A percentile compares a stretch with the other conserved stretches of the same genome.
Conservation (phyloP, 2,113 vertebrate genomes). For the Myocastor coypus region DNA sequence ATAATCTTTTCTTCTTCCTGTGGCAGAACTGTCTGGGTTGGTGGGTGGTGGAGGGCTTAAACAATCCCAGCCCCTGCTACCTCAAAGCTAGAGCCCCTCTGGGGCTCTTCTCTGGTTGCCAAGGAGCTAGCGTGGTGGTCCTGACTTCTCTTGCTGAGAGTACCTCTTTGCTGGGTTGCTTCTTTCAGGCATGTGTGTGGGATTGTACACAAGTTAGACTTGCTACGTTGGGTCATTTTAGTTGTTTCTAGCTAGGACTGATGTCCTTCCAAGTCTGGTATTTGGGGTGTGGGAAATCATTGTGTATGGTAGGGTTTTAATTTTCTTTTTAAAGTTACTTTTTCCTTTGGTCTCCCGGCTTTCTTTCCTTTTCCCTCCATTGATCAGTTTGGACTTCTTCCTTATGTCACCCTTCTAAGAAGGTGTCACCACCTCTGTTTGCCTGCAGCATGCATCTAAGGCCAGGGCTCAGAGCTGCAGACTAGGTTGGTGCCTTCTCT, state of each 20-base stretch:
- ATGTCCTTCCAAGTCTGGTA: slow-evolving; percentile 70
- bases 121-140: slow-evolving; percentile 31
- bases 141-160: slow-evolving; percentile 61
- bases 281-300: slow-evolving; percentile 77
- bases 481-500: slow-evolving; percentile 40
- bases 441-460: slow-evolving; percentile 49
- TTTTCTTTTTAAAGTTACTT: slow-evolving; percentile 82
- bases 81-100: slow-evolving; percentile 12
- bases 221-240: slow-evolving; percentile 70
- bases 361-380: slow-evolving; percentile 64
- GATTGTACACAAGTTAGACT: slow-evolving; percentile 73
- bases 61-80: background rate
- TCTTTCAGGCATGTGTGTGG: slow-evolving; percentile 41
- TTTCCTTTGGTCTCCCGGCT: slow-evolving; percentile 73
- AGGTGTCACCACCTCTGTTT: background rate
- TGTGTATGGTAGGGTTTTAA: slow-evolving; percentile 77
- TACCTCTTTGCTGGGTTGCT: slow-evolving; percentile 57
- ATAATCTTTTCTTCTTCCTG: slow-evolving; percentile 61
- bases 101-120: background rate
- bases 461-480: slow-evolving; percentile 63
- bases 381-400: slow-evolving; percentile 60
- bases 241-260: slow-evolving; percentile 77
- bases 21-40: slow-evolving; percentile 62
- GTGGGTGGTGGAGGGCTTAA: background rate
- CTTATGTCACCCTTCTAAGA: background rate